Percentiles rank a stretch among this genome's conserved stretches.
These are phyloP conservation scores for Thyatira batis DNA, from an alignment of 2,888 invertebrate species.

Conservation along the genomic window DNA sequence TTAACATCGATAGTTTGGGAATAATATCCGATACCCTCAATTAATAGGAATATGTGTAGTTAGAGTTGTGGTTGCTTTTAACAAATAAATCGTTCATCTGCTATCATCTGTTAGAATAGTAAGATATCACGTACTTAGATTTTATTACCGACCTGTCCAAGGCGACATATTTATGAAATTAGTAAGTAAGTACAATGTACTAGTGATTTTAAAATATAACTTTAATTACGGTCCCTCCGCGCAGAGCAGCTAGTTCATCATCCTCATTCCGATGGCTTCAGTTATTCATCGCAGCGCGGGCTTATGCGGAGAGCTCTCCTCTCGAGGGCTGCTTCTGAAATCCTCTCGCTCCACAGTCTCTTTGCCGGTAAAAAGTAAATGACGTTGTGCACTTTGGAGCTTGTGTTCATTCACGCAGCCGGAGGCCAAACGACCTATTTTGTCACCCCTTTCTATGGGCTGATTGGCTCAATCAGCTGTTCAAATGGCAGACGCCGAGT, in stretches of 20 bases:
- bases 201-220: not conserved
- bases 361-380: conserved; percentile 47
- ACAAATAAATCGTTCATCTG: too few species aligned
- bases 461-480: conserved; percentile 45
- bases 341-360: conserved; percentile 33
- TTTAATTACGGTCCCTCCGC: not conserved
- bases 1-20: too few species aligned
- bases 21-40: too few species aligned
- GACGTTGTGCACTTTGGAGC: conserved; percentile 36
- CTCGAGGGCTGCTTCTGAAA: conserved; percentile 39
- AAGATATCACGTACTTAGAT: too few species aligned
- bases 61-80: too few species aligned
- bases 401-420: conserved; percentile 34
- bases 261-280: conserved; percentile 28
- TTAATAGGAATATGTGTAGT: too few species aligned
- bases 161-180: too few species aligned
- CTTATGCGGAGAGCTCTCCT: conserved; percentile 46
- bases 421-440: conserved; percentile 41
- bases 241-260: not conserved
- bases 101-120: too few species aligned
- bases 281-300: conserved; percentile 41
- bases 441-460: conserved; percentile 30
- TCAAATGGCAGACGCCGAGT: conserved; percentile 31
- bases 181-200: too few species aligned
- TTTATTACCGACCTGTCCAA: too few species aligned